A percentile compares a stretch with the other conserved stretches of the same genome.
phyloP scores from a whole-genome alignment of 1,140 invertebrate genomes.

The Polyergus mexicanus region DNA sequence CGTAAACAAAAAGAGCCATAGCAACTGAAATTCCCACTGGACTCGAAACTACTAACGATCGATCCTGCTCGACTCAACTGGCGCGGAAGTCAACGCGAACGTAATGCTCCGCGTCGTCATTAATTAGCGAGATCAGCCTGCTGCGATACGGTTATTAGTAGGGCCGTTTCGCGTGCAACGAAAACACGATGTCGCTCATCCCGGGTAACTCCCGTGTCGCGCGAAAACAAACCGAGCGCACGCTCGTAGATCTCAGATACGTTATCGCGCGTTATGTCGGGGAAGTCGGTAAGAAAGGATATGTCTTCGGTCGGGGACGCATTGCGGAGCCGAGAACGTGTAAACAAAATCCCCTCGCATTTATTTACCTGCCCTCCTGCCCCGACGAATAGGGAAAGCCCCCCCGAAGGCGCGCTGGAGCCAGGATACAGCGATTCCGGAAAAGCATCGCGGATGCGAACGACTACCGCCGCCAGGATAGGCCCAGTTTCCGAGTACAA shows the following conservation, averaged over 20 bases:
- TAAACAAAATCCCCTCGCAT: slow-evolving; percentile 46
- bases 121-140: slow-evolving; percentile 55
- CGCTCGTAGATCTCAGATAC: slow-evolving; percentile 51
- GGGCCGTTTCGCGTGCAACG: slow-evolving; percentile 21
- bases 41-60: slow-evolving; percentile 42
- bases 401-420: neutral
- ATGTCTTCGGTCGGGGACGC: slow-evolving; percentile 25
- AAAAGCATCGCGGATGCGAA: slow-evolving; percentile 32
- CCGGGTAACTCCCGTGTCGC: neutral
- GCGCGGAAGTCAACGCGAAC: neutral
- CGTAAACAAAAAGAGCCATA: slow-evolving; percentile 32
- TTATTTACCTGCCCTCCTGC: slow-evolving; percentile 13
- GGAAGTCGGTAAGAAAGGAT: slow-evolving; percentile 38
- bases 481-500: slow-evolving; percentile 43
- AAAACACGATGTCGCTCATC: slow-evolving; percentile 29
- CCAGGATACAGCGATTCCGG: slow-evolving; percentile 22
- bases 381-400: neutral
- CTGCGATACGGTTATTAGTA: slow-evolving; percentile 49
- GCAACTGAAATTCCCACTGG: slow-evolving; percentile 27
- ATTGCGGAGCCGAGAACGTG: slow-evolving; percentile 28
- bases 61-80: neutral
- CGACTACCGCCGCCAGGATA: neutral
- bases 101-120: slow-evolving; percentile 34
- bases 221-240: slow-evolving; percentile 43
- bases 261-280: slow-evolving; percentile 47